Evolutionary conservation across 2,113 vertebrate species (phyloP).

Genomic region (Ciconia stormi): DNA sequence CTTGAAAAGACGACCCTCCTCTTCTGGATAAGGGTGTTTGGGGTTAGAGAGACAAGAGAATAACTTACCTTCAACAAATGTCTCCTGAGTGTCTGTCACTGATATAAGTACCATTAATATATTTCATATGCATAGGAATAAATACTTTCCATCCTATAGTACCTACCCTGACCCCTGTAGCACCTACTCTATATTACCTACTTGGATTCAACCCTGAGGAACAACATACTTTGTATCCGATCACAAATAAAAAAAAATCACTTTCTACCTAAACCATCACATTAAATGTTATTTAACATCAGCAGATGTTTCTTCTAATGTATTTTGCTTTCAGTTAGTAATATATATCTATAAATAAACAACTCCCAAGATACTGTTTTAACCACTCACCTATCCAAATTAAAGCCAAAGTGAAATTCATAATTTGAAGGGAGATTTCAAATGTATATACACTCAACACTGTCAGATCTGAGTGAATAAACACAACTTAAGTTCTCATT

Average conservation of each 20-base stretch:
- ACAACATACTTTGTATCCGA: not conserved
- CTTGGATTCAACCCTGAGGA: not conserved
- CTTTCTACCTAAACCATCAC: not conserved
- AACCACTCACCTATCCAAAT: not conserved
- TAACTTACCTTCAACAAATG: not conserved
- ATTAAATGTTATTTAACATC: not conserved
- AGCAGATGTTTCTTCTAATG: not conserved
- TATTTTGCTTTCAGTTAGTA: not conserved
- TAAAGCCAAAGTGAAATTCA: not conserved
- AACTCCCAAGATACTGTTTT: not conserved
- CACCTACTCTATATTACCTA: not conserved
- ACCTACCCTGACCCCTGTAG: not conserved
- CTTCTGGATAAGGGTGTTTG: not conserved
- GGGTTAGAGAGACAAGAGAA: not conserved
- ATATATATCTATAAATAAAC: not conserved
- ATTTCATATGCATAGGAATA: not conserved
- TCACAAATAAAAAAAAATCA: not conserved
- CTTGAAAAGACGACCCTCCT: not conserved
- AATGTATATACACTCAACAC: not conserved
- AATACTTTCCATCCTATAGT: not conserved
- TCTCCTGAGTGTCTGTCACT: not conserved
- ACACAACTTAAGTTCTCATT: not conserved
- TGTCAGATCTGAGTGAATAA: not conserved
- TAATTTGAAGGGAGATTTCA: not conserved
- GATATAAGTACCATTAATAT: not conserved